A percentile compares a stretch with the other conserved stretches of the same genome.
These are phyloP conservation scores for Copidosoma floridanum DNA, from an alignment of 1,140 invertebrate species.

Conservation along the genomic window DNA sequence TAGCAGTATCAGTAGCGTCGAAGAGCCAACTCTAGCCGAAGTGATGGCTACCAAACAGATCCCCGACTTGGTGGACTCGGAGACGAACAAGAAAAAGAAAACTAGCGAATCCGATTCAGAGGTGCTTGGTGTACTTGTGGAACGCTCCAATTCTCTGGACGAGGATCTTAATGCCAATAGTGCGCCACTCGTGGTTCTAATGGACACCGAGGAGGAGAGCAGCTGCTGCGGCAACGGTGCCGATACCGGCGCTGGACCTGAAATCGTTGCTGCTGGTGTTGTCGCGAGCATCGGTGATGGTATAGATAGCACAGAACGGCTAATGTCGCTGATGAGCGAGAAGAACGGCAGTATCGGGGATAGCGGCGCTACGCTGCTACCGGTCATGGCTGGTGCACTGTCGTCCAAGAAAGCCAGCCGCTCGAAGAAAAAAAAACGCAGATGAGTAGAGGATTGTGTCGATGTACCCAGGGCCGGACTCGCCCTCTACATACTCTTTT, in stretches of 20 bases:
- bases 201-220: constrained; percentile 39
- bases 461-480: constrained; percentile 54
- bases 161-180: constrained; percentile 39
- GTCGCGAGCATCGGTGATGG: constrained; percentile 9
- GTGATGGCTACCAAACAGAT: constrained; percentile 12
- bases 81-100: constrained; percentile 29
- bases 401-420: constrained; percentile 50
- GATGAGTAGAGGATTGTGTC: constrained; percentile 57
- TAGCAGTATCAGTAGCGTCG: not conserved
- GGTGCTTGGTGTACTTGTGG: constrained; percentile 27
- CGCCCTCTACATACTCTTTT: constrained; percentile 52
- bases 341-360: not conserved
- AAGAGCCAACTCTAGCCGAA: constrained; percentile 8
- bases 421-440: constrained; percentile 54
- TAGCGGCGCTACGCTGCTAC: not conserved
- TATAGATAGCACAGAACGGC: constrained; percentile 6
- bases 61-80: not conserved
- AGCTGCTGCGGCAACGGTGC: constrained; percentile 8
- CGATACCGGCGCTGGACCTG: not conserved
- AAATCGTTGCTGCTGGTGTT: not conserved
- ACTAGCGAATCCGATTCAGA: constrained; percentile 42
- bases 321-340: constrained; percentile 21
- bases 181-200: constrained; percentile 25
- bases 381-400: constrained; percentile 16
- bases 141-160: constrained; percentile 42